Evolutionary conservation across 1,140 invertebrate genomes (phyloP).

Genomic region (Conus betulinus): DNA sequence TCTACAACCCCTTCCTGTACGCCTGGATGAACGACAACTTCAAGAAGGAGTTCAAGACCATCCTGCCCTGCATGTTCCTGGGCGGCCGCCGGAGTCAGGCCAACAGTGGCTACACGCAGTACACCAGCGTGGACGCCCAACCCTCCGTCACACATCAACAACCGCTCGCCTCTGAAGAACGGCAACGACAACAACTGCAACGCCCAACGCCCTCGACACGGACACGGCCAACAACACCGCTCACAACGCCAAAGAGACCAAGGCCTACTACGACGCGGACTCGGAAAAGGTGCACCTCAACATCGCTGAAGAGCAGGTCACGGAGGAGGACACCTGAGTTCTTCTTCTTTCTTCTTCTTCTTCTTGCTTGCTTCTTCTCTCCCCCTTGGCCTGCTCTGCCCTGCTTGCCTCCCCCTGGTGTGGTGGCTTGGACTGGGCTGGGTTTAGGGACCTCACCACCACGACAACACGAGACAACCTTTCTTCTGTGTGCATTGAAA

Average conservation of each 20-base stretch:
- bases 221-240: conserved; percentile 52
- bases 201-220: neutral
- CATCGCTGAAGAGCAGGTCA: conserved; percentile 56
- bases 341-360: neutral
- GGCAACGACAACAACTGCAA: conserved; percentile 53
- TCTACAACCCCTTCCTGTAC: conserved; percentile 97
- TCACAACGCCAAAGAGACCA: conserved; percentile 58
- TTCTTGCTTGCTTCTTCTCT: too few relatives aligned
- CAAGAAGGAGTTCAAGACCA: conserved; percentile 89
- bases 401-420: too few relatives aligned
- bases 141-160: conserved; percentile 61
- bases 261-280: conserved; percentile 69
- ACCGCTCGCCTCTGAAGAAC: conserved; percentile 68
- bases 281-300: conserved; percentile 71
- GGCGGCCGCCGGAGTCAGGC: conserved; percentile 49
- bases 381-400: too few relatives aligned
- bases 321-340: conserved; percentile 31
- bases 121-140: conserved; percentile 70
- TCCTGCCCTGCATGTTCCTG: conserved; percentile 70
- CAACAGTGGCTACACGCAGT: conserved; percentile 68
- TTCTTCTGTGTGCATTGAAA: too few relatives aligned
- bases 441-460: too few relatives aligned
- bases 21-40: conserved; percentile 99
- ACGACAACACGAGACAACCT: too few relatives aligned
- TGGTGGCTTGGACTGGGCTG: too few relatives aligned